Base-by-base conservation (phyloP, 2,113 vertebrate genomes). In the Lampris incognitus region DNA sequence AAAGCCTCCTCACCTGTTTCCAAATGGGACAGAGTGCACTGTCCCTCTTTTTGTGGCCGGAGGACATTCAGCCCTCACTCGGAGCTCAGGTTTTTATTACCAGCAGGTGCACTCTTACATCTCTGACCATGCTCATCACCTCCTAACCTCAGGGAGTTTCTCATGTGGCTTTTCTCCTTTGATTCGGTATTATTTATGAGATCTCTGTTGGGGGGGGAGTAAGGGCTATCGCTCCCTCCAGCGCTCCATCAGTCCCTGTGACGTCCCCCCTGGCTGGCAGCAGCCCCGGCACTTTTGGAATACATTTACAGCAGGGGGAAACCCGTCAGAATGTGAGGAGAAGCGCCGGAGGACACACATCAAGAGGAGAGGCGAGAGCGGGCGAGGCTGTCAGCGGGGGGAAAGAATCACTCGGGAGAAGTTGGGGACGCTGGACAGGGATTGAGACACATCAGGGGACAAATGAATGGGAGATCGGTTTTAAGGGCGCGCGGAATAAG, bases 171-270 rank as follows among this genome's bases (percentile, higher is more conserved):
- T 78, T 72, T 82, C 69, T 80, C 82, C 69, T 92, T 88, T 92
- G 84, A 91, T 91, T 88, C 52, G 9, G 76, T 74, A 69, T 87
- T 87, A 88, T 91, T 89, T 91, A 89, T 88, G 89, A 92, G 83
- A 65, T 87, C 79, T 74, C 59, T n/a, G 41, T 69, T 52, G 72
- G 48, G 44, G 50, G 76, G 9, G 24, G 24, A 24, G 65, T 59
- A 66, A 63, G 77, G 81, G 58, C 76, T 86, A 71, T 78, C 81
- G 85, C 71, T 85, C 39, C 81, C 80, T 75, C 81, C 76, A 79
- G 89, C 57, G 69, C 69, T 89, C 79, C 61, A 76, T 83, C 86
- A 85, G 78, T 82, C 81, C 79, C 55, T 39, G 76, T 87, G 83
- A 86, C 52, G 62, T 84, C 79, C 86, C 79, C 86, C 75, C 44